phyloP scores from a whole-genome alignment of 2,797 vertebrate species.

The Rousettus madagascariensis region DNA sequence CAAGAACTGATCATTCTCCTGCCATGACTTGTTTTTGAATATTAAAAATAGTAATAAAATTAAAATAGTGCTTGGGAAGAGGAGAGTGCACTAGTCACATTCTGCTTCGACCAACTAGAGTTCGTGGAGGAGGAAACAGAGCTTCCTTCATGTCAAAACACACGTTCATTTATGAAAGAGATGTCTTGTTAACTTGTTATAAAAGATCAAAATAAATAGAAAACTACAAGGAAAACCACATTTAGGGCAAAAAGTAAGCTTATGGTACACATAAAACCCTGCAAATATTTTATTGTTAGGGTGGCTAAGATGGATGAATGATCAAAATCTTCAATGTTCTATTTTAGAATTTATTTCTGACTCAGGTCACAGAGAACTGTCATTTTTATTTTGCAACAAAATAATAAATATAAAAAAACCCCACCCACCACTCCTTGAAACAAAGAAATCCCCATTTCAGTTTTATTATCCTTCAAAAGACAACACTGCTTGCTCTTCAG shows the following conservation, averaged over 20 bases:
- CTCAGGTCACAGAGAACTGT: conserved; percentile 25
- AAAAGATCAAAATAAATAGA: conserved; percentile 48
- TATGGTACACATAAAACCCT: neutral
- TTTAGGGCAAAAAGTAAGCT: neutral
- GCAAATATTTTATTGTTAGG: neutral
- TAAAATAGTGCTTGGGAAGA: conserved; percentile 20
- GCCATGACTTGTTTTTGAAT: conserved; percentile 21
- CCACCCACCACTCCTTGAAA: neutral
- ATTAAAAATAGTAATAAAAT: conserved; percentile 13
- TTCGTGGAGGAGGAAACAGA: neutral
- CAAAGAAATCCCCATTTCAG: conserved; percentile 8
- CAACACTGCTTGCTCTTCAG: conserved; percentile 36
- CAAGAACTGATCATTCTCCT: neutral
- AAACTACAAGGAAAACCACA: neutral
- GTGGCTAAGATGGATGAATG: neutral
- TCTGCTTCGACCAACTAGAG: neutral
- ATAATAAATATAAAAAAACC: conserved; percentile 42
- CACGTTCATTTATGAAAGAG: conserved; percentile 7
- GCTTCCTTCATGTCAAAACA: neutral
- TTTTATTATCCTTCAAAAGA: conserved; percentile 66
- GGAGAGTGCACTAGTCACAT: neutral
- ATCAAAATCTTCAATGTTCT: neutral
- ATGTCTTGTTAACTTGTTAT: neutral
- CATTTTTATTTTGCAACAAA: conserved; percentile 57
- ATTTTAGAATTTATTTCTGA: conserved; percentile 45